These are phyloP conservation scores for Listronotus oregonensis DNA, from an alignment of 1,140 invertebrate genomes.

Conservation along the genomic window DNA sequence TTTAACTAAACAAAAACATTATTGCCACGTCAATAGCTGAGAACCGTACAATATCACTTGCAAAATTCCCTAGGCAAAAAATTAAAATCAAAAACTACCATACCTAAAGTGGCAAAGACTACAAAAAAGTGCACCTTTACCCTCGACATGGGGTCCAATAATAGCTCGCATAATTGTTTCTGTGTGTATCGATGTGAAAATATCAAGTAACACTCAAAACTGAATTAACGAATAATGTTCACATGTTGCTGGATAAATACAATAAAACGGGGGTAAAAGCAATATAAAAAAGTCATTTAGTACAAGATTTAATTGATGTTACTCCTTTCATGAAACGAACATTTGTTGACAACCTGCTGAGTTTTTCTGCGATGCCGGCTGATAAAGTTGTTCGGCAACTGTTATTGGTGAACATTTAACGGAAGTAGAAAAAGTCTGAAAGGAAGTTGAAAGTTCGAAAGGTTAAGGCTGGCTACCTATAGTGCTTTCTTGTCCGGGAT, in stretches of 20 bases:
- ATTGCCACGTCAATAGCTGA: constrained; percentile 13
- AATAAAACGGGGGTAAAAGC: constrained; percentile 16
- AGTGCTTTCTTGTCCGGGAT: no score
- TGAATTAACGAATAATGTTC: constrained; percentile 23
- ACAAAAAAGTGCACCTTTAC: constrained; percentile 23
- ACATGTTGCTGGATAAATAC: constrained; percentile 24
- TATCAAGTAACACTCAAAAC: constrained; percentile 43
- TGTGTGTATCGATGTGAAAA: constrained; percentile 41
- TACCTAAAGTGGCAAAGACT: background rate
- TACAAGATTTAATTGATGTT: constrained; percentile 30
- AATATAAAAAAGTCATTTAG: constrained; percentile 38
- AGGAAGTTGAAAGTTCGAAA: constrained; percentile 19
- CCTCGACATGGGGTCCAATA: constrained; percentile 24
- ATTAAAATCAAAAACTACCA: constrained; percentile 1
- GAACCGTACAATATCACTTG: constrained; percentile 22
- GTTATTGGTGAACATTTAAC: background rate
- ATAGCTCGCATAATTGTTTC: constrained; percentile 35
- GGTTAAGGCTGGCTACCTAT: constrained; percentile 9
- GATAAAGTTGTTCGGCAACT: constrained; percentile 31
- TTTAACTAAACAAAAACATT: background rate
- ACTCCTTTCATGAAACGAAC: constrained; percentile 29
- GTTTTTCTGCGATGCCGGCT: constrained; percentile 17
- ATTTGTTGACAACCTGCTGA: constrained; percentile 36
- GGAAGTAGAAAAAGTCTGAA: constrained; percentile 24
- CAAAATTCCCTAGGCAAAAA: constrained; percentile 20